phyloP scores from a whole-genome alignment of 2,797 vertebrate species.

The Acipenser ruthenus region DNA sequence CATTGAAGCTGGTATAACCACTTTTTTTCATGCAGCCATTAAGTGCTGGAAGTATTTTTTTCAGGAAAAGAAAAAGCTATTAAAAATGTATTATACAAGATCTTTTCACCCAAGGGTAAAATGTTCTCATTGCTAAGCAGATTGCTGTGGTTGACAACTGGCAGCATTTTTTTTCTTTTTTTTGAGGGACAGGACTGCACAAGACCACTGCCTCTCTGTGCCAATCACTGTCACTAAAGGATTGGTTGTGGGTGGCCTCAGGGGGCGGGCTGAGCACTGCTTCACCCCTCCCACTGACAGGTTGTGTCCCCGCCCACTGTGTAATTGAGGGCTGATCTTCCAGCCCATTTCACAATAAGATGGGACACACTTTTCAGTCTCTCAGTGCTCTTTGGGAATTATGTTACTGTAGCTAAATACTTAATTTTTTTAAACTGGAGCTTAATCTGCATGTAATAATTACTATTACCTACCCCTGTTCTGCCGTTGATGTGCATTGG shows the following conservation, averaged over 20 bases:
- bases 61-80: constrained; percentile 43
- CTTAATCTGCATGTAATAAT: no score
- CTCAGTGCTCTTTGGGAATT: no score
- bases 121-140: constrained; percentile 52
- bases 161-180: constrained; percentile 41
- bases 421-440: no score
- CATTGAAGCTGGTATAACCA: constrained; percentile 39
- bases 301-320: constrained; percentile 7
- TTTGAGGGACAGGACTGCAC: constrained; percentile 30
- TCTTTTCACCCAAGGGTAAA: constrained; percentile 55
- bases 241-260: constrained; percentile 44
- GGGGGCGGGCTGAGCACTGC: constrained; percentile 40
- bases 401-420: no score
- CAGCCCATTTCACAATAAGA: no score
- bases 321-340: no score
- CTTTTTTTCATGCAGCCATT: constrained; percentile 35
- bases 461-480: no score
- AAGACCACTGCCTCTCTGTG: constrained; percentile 38
- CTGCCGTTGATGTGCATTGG: no score
- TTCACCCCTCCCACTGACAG: constrained; percentile 24
- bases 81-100: constrained; percentile 59
- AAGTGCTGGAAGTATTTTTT: constrained; percentile 43
- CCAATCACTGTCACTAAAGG: constrained; percentile 45
- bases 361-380: no score
- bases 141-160: constrained; percentile 47